Evolutionary conservation across 2,797 vertebrate species (phyloP).

Genomic region (Sebastolobus altivelis): DNA sequence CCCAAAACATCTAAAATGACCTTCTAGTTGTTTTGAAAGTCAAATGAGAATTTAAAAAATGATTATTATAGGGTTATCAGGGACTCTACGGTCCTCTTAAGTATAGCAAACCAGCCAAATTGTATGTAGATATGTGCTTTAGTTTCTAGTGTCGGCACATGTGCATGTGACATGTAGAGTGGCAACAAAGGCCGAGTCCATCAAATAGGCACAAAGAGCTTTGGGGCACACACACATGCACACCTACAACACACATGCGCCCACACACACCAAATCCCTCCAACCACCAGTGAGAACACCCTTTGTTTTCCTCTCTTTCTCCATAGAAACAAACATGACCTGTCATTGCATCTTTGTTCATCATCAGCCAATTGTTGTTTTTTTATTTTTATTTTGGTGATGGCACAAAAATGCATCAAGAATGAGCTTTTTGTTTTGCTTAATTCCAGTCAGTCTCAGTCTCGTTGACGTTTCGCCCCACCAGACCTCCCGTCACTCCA

Average conservation of each 20-base stretch:
- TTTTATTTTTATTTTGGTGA: not conserved
- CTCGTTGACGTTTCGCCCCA: not conserved
- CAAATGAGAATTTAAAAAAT: not conserved
- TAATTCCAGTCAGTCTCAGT: not conserved
- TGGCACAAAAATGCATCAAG: not conserved
- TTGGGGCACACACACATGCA: conserved; percentile 26
- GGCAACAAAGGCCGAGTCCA: conserved; percentile 78
- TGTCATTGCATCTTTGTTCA: conserved; percentile 5
- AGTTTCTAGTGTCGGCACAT: conserved; percentile 23
- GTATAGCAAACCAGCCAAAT: not conserved
- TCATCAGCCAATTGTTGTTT: not conserved
- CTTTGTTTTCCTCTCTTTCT: conserved; percentile 43
- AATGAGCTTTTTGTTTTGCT: not conserved
- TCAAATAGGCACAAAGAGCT: conserved; percentile 79
- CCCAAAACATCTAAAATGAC: not conserved
- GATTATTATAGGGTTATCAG: not conserved
- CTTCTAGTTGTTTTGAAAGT: not conserved
- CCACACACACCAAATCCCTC: conserved; percentile 31
- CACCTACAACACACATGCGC: conserved; percentile 20
- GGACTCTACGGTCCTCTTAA: not conserved
- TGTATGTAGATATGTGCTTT: conserved; percentile 22
- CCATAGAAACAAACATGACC: conserved; percentile 31
- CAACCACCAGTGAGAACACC: conserved; percentile 26
- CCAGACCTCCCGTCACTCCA: not conserved
- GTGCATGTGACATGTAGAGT: conserved; percentile 59